Evolutionary conservation across 2,888 invertebrate species (phyloP).

Genomic region (Drosophila setosimentum): DNA sequence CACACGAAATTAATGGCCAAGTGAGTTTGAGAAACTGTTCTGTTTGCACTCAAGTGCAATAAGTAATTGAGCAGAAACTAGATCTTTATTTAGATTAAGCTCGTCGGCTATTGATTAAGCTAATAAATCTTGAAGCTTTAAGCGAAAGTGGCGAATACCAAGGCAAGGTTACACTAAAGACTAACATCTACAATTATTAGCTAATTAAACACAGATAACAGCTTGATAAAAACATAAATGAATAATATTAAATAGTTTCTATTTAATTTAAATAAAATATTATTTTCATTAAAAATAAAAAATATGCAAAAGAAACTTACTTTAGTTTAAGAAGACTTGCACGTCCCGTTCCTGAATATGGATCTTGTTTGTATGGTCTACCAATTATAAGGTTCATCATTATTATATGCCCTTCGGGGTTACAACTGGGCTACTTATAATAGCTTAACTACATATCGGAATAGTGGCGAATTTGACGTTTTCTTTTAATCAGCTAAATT

Average conservation of each 20-base stretch:
- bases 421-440: too few species aligned
- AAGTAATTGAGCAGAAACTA: constrained; percentile 23
- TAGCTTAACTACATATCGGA: too few species aligned
- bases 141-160: neutral
- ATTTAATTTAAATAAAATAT: neutral
- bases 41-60: constrained; percentile 29
- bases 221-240: neutral
- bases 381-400: neutral
- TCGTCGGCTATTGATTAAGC: constrained; percentile 1
- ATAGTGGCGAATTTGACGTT: neutral
- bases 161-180: neutral
- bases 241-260: neutral
- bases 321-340: too few species aligned
- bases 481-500: neutral
- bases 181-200: neutral
- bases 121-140: neutral
- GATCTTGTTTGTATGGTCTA: neutral
- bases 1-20: constrained; percentile 34
- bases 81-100: constrained; percentile 5
- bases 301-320: too few species aligned
- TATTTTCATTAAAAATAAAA: neutral
- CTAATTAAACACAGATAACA: neutral
- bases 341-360: neutral
- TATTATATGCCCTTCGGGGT: too few species aligned
- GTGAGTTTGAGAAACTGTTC: constrained; percentile 19